Evolutionary conservation across 2,888 invertebrate genomes (phyloP), one percentile per base, ranked within the genome.

Genomic region (Elysia crispata): DNA sequence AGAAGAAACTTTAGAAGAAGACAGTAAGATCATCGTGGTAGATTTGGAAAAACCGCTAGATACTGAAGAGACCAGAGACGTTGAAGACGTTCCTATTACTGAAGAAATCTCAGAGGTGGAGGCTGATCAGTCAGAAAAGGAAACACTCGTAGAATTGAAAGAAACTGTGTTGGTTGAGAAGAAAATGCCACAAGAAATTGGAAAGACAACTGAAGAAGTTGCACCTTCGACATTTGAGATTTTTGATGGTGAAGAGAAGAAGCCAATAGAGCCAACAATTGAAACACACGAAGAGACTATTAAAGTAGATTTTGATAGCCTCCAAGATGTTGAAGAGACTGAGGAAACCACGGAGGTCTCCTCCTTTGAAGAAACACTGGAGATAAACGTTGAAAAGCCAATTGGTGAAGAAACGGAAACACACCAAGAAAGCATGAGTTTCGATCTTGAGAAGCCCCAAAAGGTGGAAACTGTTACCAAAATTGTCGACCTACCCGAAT

Each of bases 51-150:
- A n/a, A n/a, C n/a, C n/a, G n/a, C n/a, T n/a, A n/a, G n/a, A n/a
- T n/a, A n/a, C n/a, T n/a, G n/a, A n/a, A n/a, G n/a, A 83, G 13
- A 85, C 84, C 33, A 86, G 86, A 60, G 77, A 81, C 18, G 81
- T 77, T 23, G 80, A 79, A 78, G 76, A 75, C 25, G 75, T 80
- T 49, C 57, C 72, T 28, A 80, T 75, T n/a, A 54, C 74, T 49
- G 77, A 80, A 28, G 82, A 82, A 78, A 78, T 75, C 18, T 18
- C 25, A 31, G 83, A 81, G 41, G 41, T 66, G 18, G 70, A 80
- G 74, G 67, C 75, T 76, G 82, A 84, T 57, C 84, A 84, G 64
- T n/a, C n/a, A n/a, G n/a, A n/a, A n/a, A n/a, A n/a, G n/a, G n/a
- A n/a, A n/a, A n/a, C n/a, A n/a, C n/a, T n/a, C n/a, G n/a, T n/a